A percentile compares a stretch with the other conserved stretches of the same genome.
Conservation (phyloP, 2,113 vertebrate genomes). For the Erythrolamprus reginae region DNA sequence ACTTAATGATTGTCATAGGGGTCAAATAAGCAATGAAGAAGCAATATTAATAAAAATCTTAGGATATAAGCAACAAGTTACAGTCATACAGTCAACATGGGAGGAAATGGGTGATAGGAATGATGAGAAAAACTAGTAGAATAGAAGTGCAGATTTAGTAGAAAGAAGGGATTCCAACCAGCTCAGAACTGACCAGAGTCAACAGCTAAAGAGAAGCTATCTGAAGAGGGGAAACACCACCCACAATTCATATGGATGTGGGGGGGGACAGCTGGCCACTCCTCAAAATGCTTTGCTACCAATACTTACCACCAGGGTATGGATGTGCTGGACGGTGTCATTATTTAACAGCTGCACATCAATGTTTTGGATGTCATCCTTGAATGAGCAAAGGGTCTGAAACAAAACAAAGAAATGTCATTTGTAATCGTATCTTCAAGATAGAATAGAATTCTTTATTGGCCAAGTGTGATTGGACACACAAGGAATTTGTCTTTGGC, state of each 20-base stretch:
- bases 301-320: slow-evolving; percentile 65
- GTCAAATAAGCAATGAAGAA: too few relatives aligned
- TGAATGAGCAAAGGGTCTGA: slow-evolving; percentile 59
- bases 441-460: too few relatives aligned
- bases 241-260: not conserved
- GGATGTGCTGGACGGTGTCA: slow-evolving; percentile 65
- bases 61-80: too few relatives aligned
- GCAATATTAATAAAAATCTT: too few relatives aligned
- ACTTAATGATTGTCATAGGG: too few relatives aligned
- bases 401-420: not conserved
- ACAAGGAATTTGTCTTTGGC: too few relatives aligned
- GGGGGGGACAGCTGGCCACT: not conserved
- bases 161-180: not conserved
- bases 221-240: not conserved
- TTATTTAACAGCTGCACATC: slow-evolving; percentile 61
- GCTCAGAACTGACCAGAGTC: not conserved
- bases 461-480: too few relatives aligned
- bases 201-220: not conserved
- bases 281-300: not conserved
- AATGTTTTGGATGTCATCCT: slow-evolving; percentile 58
- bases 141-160: too few relatives aligned
- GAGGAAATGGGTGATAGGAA: too few relatives aligned
- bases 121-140: too few relatives aligned
- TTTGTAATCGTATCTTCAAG: too few relatives aligned
- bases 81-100: too few relatives aligned